Evolutionary conservation across 1,140 invertebrate species (phyloP), one percentile per base, ranked within the genome.

Genomic region (Phymastichus coffea): DNA sequence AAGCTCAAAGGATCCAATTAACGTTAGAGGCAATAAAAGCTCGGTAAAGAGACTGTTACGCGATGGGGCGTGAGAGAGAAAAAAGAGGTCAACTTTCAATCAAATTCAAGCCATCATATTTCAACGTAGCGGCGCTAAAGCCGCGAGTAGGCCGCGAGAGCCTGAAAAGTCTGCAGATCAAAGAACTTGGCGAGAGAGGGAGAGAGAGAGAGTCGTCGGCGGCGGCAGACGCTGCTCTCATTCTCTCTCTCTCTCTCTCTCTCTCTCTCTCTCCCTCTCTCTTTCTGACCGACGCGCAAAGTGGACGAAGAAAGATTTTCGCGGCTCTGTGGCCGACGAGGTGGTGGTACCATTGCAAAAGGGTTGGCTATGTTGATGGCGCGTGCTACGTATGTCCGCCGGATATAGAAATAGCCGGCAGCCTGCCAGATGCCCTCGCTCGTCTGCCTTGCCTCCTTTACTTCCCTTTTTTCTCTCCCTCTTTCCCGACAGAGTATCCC

Each of bases 391-490:
- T n/a, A n/a, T 49, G 26, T 3, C n/a, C 49, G 62, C 49, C 66
- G 56, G 63, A 65, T 67, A 66, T 70, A 72, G 69, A 70, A 72
- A 74, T 71, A 74, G 70, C 67, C 67, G 63, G 53, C 67, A 67
- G 68, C 64, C 64, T 67, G 68, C 69, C 74, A 77, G 72, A 74
- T 74, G 71, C 68, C 69, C 69, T 66, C 65, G 55, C 61, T 23
- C 26, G 15, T 12, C 17, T 7, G n/a, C 7, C 15, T 3, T 23
- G 17, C 19, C 14, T 0, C 28, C 19, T 37, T 23, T 20, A 48
- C 44, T 23, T 46, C 41, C 44, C 46, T 22, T 12, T 20, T 33
- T 14, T 30, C 25, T 41, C 28, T 35, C 57, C 40, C 48, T 33
- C 26, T 41, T 30, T 48, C 25, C n/a, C n/a, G n/a, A n/a, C n/a